Evolutionary conservation across 2,113 vertebrate genomes (phyloP).

Genomic region (Zingel zingel): DNA sequence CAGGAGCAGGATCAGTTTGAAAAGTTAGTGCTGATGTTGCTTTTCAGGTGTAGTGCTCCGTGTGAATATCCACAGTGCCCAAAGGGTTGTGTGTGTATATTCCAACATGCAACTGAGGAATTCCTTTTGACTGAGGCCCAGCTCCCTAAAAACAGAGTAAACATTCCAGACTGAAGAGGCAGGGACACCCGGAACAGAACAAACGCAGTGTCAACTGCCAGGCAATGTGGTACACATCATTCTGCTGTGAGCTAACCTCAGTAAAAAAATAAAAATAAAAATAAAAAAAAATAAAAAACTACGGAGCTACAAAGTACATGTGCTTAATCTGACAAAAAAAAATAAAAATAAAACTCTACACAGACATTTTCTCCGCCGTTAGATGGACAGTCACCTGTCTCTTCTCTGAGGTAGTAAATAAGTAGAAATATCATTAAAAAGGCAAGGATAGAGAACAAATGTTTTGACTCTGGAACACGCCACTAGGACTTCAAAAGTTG

Average conservation of each 20-base stretch:
- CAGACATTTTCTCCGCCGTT: slow-evolving; percentile 73
- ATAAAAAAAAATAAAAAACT: slow-evolving; percentile 56
- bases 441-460: slow-evolving; percentile 64
- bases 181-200: slow-evolving; percentile 25
- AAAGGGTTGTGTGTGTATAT: not conserved
- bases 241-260: slow-evolving; percentile 59
- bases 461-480: slow-evolving; percentile 40
- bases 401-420: slow-evolving; percentile 83
- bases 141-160: slow-evolving; percentile 21
- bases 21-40: no score
- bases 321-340: slow-evolving; percentile 71
- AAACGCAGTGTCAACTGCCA: slow-evolving; percentile 11
- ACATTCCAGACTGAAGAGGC: slow-evolving; percentile 57
- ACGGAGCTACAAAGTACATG: slow-evolving; percentile 72
- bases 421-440: slow-evolving; percentile 76
- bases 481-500: slow-evolving; percentile 44
- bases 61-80: not conserved
- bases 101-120: slow-evolving; percentile 26
- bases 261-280: slow-evolving; percentile 37
- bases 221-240: slow-evolving; percentile 36
- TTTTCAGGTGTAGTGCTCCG: slow-evolving; percentile 6
- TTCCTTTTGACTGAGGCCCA: slow-evolving; percentile 9
- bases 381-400: slow-evolving; percentile 69
- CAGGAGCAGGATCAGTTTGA: no score
- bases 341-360: slow-evolving; percentile 61